These are phyloP conservation scores for Lycocerus yunnanus DNA, from an alignment of 2,888 invertebrate species.

Conservation along the genomic window DNA sequence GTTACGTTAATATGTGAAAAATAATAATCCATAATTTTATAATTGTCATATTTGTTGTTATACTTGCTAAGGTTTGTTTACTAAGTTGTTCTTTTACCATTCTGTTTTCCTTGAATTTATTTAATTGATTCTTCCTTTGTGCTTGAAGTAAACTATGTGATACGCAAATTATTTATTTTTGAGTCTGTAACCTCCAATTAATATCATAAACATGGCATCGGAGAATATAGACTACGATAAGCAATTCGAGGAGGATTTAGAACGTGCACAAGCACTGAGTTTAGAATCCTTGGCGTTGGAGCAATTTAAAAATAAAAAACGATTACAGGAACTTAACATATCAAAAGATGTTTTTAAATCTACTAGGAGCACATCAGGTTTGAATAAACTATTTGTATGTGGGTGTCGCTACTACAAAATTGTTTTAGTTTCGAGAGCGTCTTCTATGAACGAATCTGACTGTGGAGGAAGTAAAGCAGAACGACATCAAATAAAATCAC, in stretches of 20 bases:
- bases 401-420: not conserved
- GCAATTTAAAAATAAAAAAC: slow-evolving; percentile 76
- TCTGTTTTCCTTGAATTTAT: not conserved
- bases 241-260: slow-evolving; percentile 84
- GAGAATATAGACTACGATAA: slow-evolving; percentile 69
- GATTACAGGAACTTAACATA: slow-evolving; percentile 50
- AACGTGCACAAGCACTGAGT: slow-evolving; percentile 85
- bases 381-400: not conserved
- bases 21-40: not conserved
- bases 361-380: slow-evolving; percentile 44
- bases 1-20: not conserved
- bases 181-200: not conserved
- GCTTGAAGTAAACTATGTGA: not conserved
- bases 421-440: slow-evolving; percentile 47
- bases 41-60: slow-evolving; percentile 3
- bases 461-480: slow-evolving; percentile 43
- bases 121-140: slow-evolving; percentile 7
- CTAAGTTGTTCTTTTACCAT: slow-evolving; percentile 11
- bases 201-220: slow-evolving; percentile 17
- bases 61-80: not conserved
- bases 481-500: slow-evolving; percentile 58
- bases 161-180: not conserved
- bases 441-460: slow-evolving; percentile 53
- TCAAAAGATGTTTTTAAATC: slow-evolving; percentile 33
- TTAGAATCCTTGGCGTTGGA: slow-evolving; percentile 84